These are phyloP conservation scores for Dioctria rufipes DNA, from an alignment of 2,888 invertebrate species.

Conservation along the genomic window DNA sequence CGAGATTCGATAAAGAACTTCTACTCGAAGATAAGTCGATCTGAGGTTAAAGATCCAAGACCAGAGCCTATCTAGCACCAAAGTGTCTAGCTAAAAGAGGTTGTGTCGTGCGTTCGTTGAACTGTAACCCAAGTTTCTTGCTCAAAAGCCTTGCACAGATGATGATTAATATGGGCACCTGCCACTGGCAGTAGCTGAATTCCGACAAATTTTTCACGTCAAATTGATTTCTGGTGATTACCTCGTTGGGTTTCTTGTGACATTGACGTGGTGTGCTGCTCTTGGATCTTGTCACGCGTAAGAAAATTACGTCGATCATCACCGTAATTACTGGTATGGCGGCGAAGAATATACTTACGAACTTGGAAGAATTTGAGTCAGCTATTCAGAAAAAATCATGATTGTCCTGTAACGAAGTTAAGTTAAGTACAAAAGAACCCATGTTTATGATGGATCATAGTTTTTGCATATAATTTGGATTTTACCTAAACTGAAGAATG, in stretches of 20 bases:
- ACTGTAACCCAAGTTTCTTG: slow-evolving; percentile 7
- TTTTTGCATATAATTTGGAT: too few species aligned
- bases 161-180: slow-evolving; percentile 26
- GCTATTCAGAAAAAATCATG: too few species aligned
- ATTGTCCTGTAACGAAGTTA: too few species aligned
- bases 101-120: slow-evolving; percentile 5
- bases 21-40: neutral
- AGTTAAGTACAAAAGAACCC: neutral
- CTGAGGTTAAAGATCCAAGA: slow-evolving; percentile 32
- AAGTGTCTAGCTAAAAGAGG: neutral
- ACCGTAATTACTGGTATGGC: neutral
- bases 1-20: slow-evolving; percentile 16
- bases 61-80: neutral
- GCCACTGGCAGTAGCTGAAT: slow-evolving; percentile 16
- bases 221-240: neutral
- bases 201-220: slow-evolving; percentile 19
- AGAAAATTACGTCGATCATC: neutral
- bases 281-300: neutral
- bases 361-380: too few species aligned
- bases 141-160: neutral
- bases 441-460: too few species aligned
- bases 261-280: neutral
- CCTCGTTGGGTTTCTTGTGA: neutral
- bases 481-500: neutral
- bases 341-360: neutral